Evolutionary conservation across 2,797 vertebrate species (phyloP).

Genomic region (Neosilurus mollespiculum): DNA sequence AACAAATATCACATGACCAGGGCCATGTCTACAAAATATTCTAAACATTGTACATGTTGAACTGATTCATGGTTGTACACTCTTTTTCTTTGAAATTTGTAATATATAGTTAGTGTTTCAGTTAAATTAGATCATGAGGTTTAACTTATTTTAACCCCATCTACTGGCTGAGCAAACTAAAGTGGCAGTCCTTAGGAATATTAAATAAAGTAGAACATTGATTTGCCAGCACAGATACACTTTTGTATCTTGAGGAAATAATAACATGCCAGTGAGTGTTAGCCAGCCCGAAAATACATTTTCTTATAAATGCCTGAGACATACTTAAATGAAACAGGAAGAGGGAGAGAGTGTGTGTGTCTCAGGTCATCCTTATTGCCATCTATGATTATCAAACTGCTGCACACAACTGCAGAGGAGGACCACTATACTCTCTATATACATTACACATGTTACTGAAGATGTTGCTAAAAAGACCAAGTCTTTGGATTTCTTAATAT

Average conservation of each 20-base stretch:
- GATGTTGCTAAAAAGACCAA: not conserved
- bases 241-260: constrained; percentile 73
- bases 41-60: constrained; percentile 1
- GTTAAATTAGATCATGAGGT: not conserved
- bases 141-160: constrained; percentile 48
- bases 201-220: constrained; percentile 80
- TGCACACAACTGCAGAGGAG: not conserved
- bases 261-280: constrained; percentile 71
- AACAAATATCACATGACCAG: too few species aligned
- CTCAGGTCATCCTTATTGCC: not conserved
- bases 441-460: not conserved
- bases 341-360: not conserved
- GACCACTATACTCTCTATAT: not conserved
- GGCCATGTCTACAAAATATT: not conserved
- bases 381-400: not conserved
- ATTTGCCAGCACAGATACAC: constrained; percentile 67
- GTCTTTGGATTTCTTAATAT: not conserved
- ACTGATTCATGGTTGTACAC: not conserved
- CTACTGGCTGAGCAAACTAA: constrained; percentile 51
- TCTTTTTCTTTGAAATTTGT: not conserved
- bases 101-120: not conserved
- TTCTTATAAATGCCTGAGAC: constrained; percentile 69
- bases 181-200: constrained; percentile 74
- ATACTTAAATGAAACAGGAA: not conserved
- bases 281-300: constrained; percentile 80